Evolutionary conservation across 2,113 vertebrate species (phyloP).

Genomic region (Phylloscopus trochilus): DNA sequence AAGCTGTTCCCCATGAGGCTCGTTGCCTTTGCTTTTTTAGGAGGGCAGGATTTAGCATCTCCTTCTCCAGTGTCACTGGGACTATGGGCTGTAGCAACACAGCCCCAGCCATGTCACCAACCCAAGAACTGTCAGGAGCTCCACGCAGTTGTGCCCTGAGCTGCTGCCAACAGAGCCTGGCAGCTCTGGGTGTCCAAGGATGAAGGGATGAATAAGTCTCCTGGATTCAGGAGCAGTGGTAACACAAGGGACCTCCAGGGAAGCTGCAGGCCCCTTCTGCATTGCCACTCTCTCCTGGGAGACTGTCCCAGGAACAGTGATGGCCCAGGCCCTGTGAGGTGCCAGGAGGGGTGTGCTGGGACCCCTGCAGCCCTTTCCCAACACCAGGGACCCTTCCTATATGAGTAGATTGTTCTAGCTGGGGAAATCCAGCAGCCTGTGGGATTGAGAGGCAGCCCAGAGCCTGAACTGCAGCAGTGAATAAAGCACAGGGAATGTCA

Average conservation of each 20-base stretch:
- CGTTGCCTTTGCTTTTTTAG: neutral
- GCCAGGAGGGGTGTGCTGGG: neutral
- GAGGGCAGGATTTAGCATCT: neutral
- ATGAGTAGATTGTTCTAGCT: neutral
- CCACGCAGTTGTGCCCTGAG: accelerated
- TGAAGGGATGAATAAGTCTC: no score
- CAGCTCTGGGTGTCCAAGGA: neutral
- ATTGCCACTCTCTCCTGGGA: neutral
- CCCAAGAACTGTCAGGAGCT: neutral
- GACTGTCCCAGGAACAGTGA: neutral
- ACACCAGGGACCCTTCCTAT: neutral
- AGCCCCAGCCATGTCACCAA: neutral
- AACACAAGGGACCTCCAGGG: neutral
- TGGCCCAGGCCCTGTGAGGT: accelerated
- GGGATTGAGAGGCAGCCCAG: neutral
- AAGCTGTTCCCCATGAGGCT: neutral
- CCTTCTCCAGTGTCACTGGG: neutral
- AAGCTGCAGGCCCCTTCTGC: neutral
- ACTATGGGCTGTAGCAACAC: neutral
- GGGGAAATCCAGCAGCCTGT: neutral
- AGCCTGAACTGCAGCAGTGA: neutral
- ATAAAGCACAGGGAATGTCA: neutral
- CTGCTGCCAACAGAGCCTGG: accelerated
- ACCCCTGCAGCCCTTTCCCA: neutral
- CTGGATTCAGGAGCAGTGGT: no score